Evolutionary conservation across 2,113 vertebrate genomes (phyloP).

Genomic region (Agelaius tricolor): DNA sequence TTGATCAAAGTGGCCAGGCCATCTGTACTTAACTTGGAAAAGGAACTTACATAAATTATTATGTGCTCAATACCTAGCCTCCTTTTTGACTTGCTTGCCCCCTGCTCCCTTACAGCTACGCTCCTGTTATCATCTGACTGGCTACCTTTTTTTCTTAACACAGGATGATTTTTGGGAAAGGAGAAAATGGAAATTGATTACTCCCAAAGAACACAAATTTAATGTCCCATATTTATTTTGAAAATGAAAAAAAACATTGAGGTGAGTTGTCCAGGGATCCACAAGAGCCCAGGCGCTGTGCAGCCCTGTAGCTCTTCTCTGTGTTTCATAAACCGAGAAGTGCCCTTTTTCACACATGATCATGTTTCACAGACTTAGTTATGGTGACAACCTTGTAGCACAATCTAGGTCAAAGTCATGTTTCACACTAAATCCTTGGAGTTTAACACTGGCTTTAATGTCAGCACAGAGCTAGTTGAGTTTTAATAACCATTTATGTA

Average conservation of each 20-base stretch:
- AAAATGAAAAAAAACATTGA: neutral
- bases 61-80: neutral
- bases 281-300: neutral
- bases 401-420: neutral
- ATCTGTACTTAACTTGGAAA: neutral
- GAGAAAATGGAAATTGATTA: neutral
- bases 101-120: rapidly evolving
- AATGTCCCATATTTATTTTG: neutral
- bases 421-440: neutral
- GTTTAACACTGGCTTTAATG: neutral
- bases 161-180: neutral
- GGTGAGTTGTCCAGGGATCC: neutral
- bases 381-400: neutral
- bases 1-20: neutral
- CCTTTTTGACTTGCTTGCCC: neutral
- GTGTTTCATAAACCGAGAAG: neutral
- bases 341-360: neutral
- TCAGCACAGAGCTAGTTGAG: neutral
- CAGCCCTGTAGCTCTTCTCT: neutral
- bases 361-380: neutral
- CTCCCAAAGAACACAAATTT: neutral
- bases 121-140: neutral
- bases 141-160: too few relatives aligned
- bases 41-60: neutral
- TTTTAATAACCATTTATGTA: neutral